Base-by-base conservation (phyloP, 2,797 vertebrate genomes). In the Cyprinodon diabolis region DNA sequence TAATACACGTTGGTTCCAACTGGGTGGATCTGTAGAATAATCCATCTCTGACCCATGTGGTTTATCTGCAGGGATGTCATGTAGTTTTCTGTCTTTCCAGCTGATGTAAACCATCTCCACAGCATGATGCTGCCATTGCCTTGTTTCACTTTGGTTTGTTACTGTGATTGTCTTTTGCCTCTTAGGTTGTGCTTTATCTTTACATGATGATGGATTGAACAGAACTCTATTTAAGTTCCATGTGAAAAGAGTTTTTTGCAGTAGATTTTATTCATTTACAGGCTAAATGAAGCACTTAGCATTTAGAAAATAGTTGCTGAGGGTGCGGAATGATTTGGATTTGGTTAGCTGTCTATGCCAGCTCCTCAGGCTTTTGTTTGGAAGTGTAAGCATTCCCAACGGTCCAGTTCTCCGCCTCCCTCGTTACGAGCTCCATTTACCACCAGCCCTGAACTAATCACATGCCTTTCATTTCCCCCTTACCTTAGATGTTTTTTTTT, bases 361-460 rank as follows among this genome's bases (percentile, higher is more conserved):
- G 12, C 55, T 13, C 55, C n/a, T 13, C 55, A 25, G 7, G 21
- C 12, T 69, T 79, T 80, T 81, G 84, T 90, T 87, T 79, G 70
- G 56, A 85, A 85, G 80, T 68, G 23, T 0, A 68, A 88, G 72
- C 0, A 63, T 72, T 87, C 85, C 87, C 84, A 74, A 65, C 76
- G 71, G 88, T 82, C 80, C 67, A 9, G 57, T 83, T 48, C 81
- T 78, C 85, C 56, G 78, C 86, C 86, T 82, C 37, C 37, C 84
- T 92, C 82, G 58, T 92, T 92, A 92, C 54, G 69, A 82, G 90
- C 52, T 84, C 88, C 90, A 86, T 92, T 92, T 90, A 90, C 77
- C 87, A 87, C 90, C 72, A 89, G 82, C 85, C 84, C 69, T 21
- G 6, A 79, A 86, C 90, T 91, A 91, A 92, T 90, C 87, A 80